phyloP scores from a whole-genome alignment of 2,113 vertebrate genomes.

The Hippocampus mohnikei region DNA sequence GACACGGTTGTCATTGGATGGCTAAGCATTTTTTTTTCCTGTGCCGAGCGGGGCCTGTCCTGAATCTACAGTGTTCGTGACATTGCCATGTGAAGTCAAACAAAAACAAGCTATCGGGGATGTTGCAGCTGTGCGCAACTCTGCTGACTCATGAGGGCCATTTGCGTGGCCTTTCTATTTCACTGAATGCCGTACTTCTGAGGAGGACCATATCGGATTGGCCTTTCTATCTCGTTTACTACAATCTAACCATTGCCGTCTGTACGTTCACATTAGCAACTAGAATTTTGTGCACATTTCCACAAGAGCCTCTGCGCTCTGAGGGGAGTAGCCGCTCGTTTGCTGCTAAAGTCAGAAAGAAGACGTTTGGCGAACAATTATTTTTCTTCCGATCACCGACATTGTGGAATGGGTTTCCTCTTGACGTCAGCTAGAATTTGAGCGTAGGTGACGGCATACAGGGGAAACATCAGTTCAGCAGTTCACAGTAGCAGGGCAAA shows the following conservation, averaged over 20 bases:
- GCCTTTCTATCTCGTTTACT: neutral
- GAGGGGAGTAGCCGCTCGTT: too few species aligned
- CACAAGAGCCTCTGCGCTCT: too few species aligned
- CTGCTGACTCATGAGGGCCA: conserved; percentile 1
- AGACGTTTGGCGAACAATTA: neutral
- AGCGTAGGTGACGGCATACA: too few species aligned
- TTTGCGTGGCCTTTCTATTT: neutral
- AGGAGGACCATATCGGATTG: conserved; percentile 1
- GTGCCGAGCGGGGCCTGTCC: neutral
- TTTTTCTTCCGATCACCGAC: neutral
- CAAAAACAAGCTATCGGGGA: conserved; percentile 1
- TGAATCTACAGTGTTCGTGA: neutral
- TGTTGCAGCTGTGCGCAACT: neutral
- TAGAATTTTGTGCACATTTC: too few species aligned
- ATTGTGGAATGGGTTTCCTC: too few species aligned
- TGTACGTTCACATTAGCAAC: too few species aligned
- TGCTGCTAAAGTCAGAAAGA: too few species aligned
- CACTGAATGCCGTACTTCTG: neutral
- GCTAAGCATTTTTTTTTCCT: too few species aligned
- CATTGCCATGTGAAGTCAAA: neutral
- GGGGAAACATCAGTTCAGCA: too few species aligned
- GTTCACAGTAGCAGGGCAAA: too few species aligned
- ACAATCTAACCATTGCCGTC: too few species aligned
- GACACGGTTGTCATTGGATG: neutral
- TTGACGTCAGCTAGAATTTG: too few species aligned